Evolutionary conservation across 2,888 invertebrate genomes (phyloP).

Genomic region (Agrochola circellaris): DNA sequence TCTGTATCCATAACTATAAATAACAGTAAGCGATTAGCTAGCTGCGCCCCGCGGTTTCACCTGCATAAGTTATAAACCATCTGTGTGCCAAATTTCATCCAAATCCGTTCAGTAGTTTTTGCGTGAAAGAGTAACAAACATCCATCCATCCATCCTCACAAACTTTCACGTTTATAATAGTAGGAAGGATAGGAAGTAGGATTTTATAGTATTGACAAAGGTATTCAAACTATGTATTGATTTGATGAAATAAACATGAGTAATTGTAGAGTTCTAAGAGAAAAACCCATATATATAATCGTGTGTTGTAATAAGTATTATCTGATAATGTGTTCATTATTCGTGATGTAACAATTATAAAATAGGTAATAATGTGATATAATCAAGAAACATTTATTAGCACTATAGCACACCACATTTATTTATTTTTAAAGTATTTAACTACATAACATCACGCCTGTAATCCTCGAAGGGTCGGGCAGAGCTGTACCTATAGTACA

Average conservation of each 20-base stretch:
- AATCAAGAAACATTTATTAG: conserved; percentile 17
- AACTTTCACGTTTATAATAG: no score
- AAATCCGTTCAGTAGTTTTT: no score
- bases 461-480: not conserved
- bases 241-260: not conserved
- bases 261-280: not conserved
- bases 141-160: no score
- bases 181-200: no score
- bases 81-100: no score
- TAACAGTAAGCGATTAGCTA: no score
- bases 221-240: not conserved
- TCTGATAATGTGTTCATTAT: conserved; percentile 36
- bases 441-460: not conserved
- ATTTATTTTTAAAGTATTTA: conserved; percentile 16
- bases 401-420: conserved; percentile 12
- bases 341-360: conserved; percentile 44
- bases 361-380: conserved; percentile 31
- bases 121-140: no score
- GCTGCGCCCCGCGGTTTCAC: no score
- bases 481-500: not conserved
- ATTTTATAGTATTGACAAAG: not conserved
- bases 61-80: no score
- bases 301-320: conserved; percentile 18
- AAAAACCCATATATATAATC: conserved; percentile 14
- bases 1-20: not conserved